A percentile compares a stretch with the other conserved stretches of the same genome.
Conservation (phyloP, 2,888 invertebrate genomes). For the Orchesella flavescens region DNA sequence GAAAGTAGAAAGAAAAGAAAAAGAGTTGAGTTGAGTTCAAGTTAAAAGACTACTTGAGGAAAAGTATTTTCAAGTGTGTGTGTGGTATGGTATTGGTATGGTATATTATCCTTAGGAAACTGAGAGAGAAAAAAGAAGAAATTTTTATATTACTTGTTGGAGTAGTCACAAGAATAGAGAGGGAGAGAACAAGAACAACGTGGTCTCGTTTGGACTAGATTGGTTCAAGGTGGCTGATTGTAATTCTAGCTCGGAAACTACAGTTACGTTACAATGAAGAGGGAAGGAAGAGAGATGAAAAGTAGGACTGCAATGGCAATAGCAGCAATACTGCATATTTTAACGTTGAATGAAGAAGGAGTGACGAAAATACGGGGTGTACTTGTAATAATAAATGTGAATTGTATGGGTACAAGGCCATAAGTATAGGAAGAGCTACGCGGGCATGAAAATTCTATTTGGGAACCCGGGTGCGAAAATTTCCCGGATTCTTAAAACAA, state of each 20-base stretch:
- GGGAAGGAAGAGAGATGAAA: constrained; percentile 4
- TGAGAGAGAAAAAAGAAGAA: background rate
- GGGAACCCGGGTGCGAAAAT: too few species aligned
- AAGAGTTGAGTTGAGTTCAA: constrained; percentile 42
- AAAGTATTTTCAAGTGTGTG: constrained; percentile 27
- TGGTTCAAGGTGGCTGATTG: constrained; percentile 2
- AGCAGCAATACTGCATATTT: constrained; percentile 39
- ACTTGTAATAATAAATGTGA: background rate
- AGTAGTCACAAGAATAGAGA: too few species aligned
- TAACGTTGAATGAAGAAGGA: constrained; percentile 40
- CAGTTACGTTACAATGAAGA: constrained; percentile 37
- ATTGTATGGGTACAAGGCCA: too few species aligned
- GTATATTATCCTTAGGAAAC: background rate
- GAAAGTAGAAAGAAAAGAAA: background rate
- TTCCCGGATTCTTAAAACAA: background rate
- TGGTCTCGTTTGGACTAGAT: background rate
- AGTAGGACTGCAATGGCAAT: too few species aligned
- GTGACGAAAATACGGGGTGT: background rate
- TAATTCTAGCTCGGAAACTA: constrained; percentile 3
- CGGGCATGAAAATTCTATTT: too few species aligned
- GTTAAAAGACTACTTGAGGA: constrained; percentile 31
- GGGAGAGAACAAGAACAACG: too few species aligned
- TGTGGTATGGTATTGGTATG: too few species aligned
- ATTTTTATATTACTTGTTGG: background rate
- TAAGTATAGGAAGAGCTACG: background rate